Evolutionary conservation across 92 coral and sea anemone genomes (phyloP).

Genomic region (Bergia sp.): DNA sequence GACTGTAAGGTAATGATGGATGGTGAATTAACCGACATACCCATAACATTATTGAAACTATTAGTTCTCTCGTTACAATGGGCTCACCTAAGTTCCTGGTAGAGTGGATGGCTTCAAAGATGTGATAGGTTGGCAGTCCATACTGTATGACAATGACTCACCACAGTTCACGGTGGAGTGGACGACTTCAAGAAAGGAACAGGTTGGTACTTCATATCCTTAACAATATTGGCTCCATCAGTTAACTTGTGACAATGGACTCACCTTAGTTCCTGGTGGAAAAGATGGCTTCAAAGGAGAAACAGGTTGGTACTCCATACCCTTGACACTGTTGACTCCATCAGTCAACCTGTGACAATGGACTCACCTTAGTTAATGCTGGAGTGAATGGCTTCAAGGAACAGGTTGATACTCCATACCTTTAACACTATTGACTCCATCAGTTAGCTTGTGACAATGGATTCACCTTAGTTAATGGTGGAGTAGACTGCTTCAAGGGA

Average conservation of each 20-base stretch:
- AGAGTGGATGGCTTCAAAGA: constrained; percentile 52
- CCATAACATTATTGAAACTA: too few species aligned
- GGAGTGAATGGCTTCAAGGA: constrained; percentile 54
- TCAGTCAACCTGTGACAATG: constrained; percentile 67
- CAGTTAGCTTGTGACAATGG: constrained; percentile 48
- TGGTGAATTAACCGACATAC: too few species aligned
- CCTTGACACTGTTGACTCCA: constrained; percentile 40
- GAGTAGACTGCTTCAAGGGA: too few species aligned
- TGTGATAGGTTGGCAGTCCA: constrained; percentile 84
- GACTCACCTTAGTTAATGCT: constrained; percentile 86
- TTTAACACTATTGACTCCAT: constrained; percentile 71
- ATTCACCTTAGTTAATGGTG: too few species aligned
- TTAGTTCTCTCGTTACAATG: neutral
- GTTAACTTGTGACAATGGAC: neutral
- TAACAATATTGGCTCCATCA: too few species aligned
- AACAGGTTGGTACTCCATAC: constrained; percentile 88
- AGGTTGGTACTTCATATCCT: constrained; percentile 58
- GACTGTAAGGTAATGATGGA: too few species aligned
- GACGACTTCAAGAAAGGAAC: constrained; percentile 55
- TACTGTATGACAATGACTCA: constrained; percentile 53
- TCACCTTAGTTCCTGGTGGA: constrained; percentile 90
- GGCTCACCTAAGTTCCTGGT: constrained; percentile 88
- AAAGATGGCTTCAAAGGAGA: constrained; percentile 53
- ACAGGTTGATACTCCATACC: constrained; percentile 65
- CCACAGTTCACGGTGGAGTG: constrained; percentile 87